Base-by-base conservation (phyloP, 1,140 invertebrate species). In the Macrotrachela quadricornifera region DNA sequence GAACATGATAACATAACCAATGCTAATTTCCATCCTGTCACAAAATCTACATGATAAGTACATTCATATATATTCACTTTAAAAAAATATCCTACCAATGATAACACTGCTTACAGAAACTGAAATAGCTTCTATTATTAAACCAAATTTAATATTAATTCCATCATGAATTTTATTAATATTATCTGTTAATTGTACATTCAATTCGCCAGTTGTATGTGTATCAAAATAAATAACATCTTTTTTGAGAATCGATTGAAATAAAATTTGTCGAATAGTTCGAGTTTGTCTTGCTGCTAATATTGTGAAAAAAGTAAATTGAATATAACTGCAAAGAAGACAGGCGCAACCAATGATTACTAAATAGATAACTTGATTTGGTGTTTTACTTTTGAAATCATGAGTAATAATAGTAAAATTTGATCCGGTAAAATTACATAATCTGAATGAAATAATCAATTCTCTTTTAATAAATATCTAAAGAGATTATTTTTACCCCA, bases 221-320 rank as follows among this genome's bases (percentile, higher is more conserved):
- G 79, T 77, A 63, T 91, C 86, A 66, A 84, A 90, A 86, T 85
- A 92, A 36, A 78, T 72, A 62, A 91, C 83, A 60, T 91, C 84
- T 68, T 91, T 85, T n/a, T 81, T 75, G 6, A 92, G 68, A 1
- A 86, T 77, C 8, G 81, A 74, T 59, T 76, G 70, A n/a, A 86
- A 69, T 62, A 82, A 64, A 11, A 51, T 44, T 37, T 59, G 59
- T 13, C 65, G 50, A 39, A 69, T 62, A 38, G 58, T 61, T 15
- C 58, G 41, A 9, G 58, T 55, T 51, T 69, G 67, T 39, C 61
- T 58, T 47, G 67, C 61, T 54, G 65, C 60, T 9, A 64, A 40
- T 6, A 59, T 59, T 12, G 58, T 57, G 59, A 63, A 66, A 38
- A 57, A 61, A 39, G 57, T 21, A 10, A 65, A 56, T 62, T 67